A percentile compares a stretch with the other conserved stretches of the same genome.
Conservation (phyloP, 2,797 vertebrate genomes). For the Molossus molossus region DNA sequence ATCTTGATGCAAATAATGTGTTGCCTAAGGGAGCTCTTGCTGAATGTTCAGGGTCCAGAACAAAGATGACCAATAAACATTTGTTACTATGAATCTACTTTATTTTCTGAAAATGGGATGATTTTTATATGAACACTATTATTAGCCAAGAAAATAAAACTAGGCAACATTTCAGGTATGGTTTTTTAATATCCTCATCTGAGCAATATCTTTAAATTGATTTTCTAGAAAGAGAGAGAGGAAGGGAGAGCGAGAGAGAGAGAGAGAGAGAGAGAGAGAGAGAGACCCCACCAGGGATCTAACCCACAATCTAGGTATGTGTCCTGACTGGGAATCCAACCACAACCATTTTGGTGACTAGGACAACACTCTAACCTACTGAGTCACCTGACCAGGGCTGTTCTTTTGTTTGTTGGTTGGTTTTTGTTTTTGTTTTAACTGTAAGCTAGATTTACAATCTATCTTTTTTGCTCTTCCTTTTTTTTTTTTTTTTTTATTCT, state of each 20-base stretch:
- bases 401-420: no score
- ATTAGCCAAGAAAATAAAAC: conserved; percentile 35
- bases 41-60: not conserved
- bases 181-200: not conserved
- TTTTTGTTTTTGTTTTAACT: not conserved
- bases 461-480: not conserved
- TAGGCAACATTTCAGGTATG: not conserved
- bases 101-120: not conserved
- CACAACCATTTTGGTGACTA: no score
- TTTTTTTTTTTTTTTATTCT: not conserved
- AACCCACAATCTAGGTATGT: no score
- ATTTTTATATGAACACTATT: not conserved
- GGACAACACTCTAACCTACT: no score
- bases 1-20: not conserved
- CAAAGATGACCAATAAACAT: not conserved
- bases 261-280: no score
- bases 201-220: no score
- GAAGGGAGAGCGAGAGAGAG: no score
- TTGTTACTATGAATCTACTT: not conserved
- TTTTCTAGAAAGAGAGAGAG: no score
- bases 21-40: not conserved
- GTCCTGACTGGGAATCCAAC: no score
- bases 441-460: not conserved
- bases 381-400: no score
- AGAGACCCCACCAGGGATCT: no score